Evolutionary conservation across 2,797 vertebrate species (phyloP).

Genomic region (Momotus momota): DNA sequence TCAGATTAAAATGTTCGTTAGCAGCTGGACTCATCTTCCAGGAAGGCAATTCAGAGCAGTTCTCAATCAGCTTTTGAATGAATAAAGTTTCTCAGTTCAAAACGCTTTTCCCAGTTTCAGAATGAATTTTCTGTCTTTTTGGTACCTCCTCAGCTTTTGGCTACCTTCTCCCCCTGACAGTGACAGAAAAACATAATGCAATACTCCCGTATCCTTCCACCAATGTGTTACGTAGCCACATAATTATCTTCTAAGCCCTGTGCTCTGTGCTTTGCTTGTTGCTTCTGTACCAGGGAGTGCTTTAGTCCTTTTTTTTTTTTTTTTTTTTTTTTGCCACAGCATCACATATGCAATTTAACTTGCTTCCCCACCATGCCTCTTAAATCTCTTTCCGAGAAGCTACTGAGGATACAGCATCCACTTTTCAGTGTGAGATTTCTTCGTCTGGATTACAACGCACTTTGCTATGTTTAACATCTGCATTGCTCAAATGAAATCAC

Average conservation of each 20-base stretch:
- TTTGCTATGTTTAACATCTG: background rate
- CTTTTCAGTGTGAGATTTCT: background rate
- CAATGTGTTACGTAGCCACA: background rate
- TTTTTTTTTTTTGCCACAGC: background rate
- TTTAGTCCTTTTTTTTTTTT: background rate
- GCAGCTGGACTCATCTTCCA: background rate
- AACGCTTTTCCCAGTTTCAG: background rate
- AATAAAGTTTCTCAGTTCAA: background rate
- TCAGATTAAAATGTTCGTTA: background rate
- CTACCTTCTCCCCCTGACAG: background rate
- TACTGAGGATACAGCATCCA: background rate
- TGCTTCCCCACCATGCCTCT: background rate
- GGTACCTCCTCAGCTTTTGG: background rate
- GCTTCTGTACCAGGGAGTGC: background rate
- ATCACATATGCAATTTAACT: background rate
- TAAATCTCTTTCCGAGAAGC: background rate
- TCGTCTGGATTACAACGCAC: background rate
- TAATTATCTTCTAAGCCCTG: accelerated
- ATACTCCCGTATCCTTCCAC: background rate
- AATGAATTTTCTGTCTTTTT: background rate
- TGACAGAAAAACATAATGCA: background rate
- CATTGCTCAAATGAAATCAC: background rate
- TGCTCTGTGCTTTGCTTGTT: background rate
- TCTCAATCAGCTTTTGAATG: background rate
- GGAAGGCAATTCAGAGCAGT: background rate